Percentiles rank a stretch among this genome's conserved stretches.
These are phyloP conservation scores for Tylochromis polylepis DNA, from an alignment of 2,113 vertebrate species.

Conservation along the genomic window DNA sequence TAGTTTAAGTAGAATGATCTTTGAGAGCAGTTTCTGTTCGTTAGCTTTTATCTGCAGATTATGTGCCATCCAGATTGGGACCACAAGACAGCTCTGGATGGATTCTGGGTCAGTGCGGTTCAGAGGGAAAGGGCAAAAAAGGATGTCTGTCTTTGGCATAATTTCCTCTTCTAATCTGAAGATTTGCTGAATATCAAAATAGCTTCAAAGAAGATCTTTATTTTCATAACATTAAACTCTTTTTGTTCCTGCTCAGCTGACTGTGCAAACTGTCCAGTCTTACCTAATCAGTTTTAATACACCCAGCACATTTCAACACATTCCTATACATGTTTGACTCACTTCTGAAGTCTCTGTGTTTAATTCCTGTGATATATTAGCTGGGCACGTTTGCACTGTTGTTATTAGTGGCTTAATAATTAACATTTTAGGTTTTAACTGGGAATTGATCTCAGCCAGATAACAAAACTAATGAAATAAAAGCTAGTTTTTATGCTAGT, in stretches of 20 bases:
- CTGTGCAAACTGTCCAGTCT: background rate
- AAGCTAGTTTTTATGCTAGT: background rate
- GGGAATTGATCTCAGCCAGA: background rate
- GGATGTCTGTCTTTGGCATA: background rate
- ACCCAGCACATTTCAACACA: background rate
- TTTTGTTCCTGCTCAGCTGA: background rate
- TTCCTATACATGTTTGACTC: background rate
- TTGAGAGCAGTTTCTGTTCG: conserved; percentile 17
- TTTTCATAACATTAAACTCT: background rate
- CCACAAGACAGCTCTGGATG: conserved; percentile 37
- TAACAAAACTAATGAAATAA: background rate
- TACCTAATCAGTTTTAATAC: background rate
- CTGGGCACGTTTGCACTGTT: background rate
- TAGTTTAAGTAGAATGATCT: background rate
- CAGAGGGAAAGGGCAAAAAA: background rate
- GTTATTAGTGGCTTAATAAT: background rate
- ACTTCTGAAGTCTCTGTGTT: background rate
- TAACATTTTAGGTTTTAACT: background rate
- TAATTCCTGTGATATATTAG: background rate
- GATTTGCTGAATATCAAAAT: background rate
- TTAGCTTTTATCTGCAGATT: conserved; percentile 32
- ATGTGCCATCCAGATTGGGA: conserved; percentile 51
- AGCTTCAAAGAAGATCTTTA: background rate
- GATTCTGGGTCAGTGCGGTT: conserved; percentile 53
- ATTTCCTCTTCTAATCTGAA: background rate